Conservation (phyloP, 2,113 vertebrate genomes). For the Notarius lentiginosus region DNA sequence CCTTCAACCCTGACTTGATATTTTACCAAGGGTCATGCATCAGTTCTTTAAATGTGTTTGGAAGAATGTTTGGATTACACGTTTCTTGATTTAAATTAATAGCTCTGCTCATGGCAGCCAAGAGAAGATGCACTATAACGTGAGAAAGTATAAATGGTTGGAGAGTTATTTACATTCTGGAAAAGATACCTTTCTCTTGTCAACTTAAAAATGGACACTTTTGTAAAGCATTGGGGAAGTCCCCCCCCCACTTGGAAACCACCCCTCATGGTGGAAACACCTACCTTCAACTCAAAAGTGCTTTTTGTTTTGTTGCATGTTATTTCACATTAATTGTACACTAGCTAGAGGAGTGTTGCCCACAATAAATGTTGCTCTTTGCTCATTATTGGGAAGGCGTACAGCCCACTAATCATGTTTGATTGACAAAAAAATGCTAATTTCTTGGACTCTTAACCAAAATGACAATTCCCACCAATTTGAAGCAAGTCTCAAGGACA, state of each 20-base stretch:
- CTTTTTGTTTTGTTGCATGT: background rate
- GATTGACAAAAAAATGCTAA: background rate
- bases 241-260: background rate
- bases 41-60: background rate
- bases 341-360: background rate
- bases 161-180: background rate
- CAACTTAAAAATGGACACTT: background rate
- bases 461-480: background rate
- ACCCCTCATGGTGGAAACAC: background rate
- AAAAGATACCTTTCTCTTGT: background rate
- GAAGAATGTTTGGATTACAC: background rate
- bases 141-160: background rate
- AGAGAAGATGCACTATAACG: background rate
- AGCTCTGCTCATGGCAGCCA: background rate
- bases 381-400: background rate
- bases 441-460: background rate
- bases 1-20: conserved; percentile 2
- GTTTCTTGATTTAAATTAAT: background rate
- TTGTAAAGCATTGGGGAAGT: background rate
- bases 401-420: background rate
- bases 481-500: background rate
- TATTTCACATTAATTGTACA: background rate
- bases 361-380: background rate
- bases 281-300: background rate
- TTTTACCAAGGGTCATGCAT: background rate